phyloP scores from a whole-genome alignment of 1,140 invertebrate genomes.

The Phocides pigmalion region DNA sequence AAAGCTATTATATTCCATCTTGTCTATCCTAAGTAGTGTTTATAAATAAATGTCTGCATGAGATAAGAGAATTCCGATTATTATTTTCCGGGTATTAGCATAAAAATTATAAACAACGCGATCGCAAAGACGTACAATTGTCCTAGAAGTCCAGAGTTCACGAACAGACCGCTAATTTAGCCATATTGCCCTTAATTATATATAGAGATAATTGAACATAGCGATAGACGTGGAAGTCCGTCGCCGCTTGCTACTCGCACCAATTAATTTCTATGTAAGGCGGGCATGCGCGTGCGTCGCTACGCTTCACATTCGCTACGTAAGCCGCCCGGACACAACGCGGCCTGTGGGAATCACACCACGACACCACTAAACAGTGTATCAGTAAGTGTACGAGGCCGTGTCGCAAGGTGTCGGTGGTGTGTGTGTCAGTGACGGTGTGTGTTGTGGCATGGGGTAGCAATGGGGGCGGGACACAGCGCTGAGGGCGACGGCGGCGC shows the following conservation, averaged over 20 bases:
- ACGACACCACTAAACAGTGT: conserved; percentile 36
- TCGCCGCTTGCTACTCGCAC: conserved; percentile 42
- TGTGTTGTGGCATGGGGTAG: conserved; percentile 76
- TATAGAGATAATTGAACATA: conserved; percentile 40
- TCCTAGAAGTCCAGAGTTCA: neutral
- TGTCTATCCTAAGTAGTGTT: no score
- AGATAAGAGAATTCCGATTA: no score
- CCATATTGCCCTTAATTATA: conserved; percentile 42
- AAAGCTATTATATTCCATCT: no score
- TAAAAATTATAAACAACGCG: no score
- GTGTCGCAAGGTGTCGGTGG: conserved; percentile 49
- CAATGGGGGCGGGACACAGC: conserved; percentile 76
- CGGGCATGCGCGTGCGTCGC: conserved; percentile 66
- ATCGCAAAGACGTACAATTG: no score
- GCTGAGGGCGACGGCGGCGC: conserved; percentile 70
- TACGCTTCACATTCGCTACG: conserved; percentile 76
- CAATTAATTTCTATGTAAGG: conserved; percentile 51
- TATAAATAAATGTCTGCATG: no score
- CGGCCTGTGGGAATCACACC: conserved; percentile 39
- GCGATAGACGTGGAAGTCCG: conserved; percentile 4
- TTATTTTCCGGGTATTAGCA: no score
- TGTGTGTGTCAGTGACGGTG: conserved; percentile 64
- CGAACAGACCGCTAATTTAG: conserved; percentile 5
- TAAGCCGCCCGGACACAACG: conserved; percentile 64
- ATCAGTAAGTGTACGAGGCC: neutral